These are phyloP conservation scores for Protobothrops mucrosquamatus DNA, from an alignment of 2,113 vertebrate genomes.

Conservation along the genomic window DNA sequence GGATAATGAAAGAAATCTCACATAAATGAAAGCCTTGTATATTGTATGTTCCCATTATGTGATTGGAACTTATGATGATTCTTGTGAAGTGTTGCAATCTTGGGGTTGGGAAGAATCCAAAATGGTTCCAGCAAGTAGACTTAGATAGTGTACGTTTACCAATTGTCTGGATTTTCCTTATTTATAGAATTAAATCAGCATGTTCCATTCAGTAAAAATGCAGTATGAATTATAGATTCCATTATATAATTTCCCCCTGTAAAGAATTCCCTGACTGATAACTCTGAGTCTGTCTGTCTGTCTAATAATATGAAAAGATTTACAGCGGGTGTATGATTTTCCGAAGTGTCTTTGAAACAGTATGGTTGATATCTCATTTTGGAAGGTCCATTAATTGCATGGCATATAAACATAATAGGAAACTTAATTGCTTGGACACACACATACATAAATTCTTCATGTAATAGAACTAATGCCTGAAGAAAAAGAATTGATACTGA, in stretches of 20 bases:
- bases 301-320: background rate
- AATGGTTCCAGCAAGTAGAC: background rate
- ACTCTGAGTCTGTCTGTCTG: background rate
- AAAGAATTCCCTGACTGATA: background rate
- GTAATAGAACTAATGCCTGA: background rate
- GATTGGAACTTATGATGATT: background rate
- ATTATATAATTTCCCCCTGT: background rate
- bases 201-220: background rate
- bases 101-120: background rate
- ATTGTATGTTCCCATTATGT: background rate
- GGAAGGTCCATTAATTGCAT: background rate
- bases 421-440: background rate
- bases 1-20: background rate
- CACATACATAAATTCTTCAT: background rate
- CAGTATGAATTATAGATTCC: background rate
- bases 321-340: background rate
- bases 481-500: background rate
- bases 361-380: background rate
- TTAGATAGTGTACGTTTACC: background rate
- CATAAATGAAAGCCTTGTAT: background rate
- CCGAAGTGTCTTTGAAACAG: background rate
- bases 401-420: background rate
- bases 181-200: background rate
- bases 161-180: background rate
- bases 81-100: background rate